Evolutionary conservation across 2,888 invertebrate species (phyloP).

Genomic region (Cephus pygmeus): DNA sequence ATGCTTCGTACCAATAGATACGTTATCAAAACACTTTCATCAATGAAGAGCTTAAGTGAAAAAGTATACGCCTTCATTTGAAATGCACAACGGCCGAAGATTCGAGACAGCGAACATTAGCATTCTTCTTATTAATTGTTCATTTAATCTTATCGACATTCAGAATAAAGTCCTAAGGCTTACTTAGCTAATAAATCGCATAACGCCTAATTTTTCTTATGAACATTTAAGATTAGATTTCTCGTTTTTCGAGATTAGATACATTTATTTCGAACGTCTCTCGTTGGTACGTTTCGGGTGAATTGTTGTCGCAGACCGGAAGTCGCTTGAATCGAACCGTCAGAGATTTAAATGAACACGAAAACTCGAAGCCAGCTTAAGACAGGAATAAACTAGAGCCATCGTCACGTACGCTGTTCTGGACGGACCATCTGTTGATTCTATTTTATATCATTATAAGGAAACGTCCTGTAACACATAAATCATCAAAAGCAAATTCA

Average conservation of each 20-base stretch:
- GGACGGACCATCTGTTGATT: not conserved
- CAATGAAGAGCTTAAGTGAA: not conserved
- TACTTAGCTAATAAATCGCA: constrained; percentile 29
- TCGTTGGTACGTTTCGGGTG: not conserved
- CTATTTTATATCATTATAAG: not conserved
- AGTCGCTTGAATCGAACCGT: not conserved
- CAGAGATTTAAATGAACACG: not conserved
- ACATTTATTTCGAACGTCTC: constrained; percentile 24
- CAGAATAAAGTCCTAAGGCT: constrained; percentile 28
- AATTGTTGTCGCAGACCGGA: not conserved
- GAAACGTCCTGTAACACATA: not conserved
- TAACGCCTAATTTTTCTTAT: constrained; percentile 28
- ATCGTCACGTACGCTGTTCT: not conserved
- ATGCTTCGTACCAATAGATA: not conserved
- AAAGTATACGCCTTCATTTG: not conserved
- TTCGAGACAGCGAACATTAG: not conserved
- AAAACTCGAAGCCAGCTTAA: not conserved
- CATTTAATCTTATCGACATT: constrained; percentile 25
- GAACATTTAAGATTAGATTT: constrained; percentile 37
- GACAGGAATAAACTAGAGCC: not conserved
- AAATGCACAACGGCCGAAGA: not conserved
- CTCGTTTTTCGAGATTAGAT: constrained; percentile 27
- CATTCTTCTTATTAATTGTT: not conserved
- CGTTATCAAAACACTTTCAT: not conserved
- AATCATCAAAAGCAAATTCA: not conserved